phyloP scores from a whole-genome alignment of 1,140 invertebrate genomes.

The Nasonia giraulti region DNA sequence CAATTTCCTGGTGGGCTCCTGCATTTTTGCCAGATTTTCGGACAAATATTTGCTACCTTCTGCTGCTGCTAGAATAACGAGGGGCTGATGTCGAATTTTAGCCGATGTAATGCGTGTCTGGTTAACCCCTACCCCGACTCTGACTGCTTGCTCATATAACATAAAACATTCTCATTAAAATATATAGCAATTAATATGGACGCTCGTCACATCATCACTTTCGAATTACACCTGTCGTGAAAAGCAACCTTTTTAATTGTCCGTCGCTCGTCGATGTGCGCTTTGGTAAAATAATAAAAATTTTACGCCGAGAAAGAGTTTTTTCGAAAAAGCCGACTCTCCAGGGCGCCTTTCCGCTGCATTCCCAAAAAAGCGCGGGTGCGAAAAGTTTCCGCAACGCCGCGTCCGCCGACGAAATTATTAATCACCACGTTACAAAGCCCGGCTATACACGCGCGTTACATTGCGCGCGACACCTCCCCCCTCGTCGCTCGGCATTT shows the following conservation, averaged over 20 bases:
- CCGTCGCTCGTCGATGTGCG: too few relatives aligned
- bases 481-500: slow-evolving; percentile 31
- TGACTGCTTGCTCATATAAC: neutral
- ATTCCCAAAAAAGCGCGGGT: neutral
- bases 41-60: slow-evolving; percentile 8
- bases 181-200: neutral
- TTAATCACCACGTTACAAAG: slow-evolving; percentile 59
- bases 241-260: neutral
- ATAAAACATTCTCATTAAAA: neutral
- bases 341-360: neutral
- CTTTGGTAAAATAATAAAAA: neutral
- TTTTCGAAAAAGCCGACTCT: neutral
- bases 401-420: slow-evolving; percentile 55
- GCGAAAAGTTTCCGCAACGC: slow-evolving; percentile 34
- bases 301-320: neutral
- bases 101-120: neutral
- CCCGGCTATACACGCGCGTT: slow-evolving; percentile 18
- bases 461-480: neutral
- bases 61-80: neutral
- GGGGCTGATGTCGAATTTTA: neutral
- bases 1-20: neutral
- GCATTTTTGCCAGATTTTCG: slow-evolving; percentile 12
- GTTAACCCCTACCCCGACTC: neutral
- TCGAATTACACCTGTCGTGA: too few relatives aligned
- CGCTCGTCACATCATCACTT: neutral